Percentiles rank a stretch among this genome's conserved stretches.
phyloP scores from a whole-genome alignment of 2,113 vertebrate genomes.

The Reinhardtius hippoglossoides region DNA sequence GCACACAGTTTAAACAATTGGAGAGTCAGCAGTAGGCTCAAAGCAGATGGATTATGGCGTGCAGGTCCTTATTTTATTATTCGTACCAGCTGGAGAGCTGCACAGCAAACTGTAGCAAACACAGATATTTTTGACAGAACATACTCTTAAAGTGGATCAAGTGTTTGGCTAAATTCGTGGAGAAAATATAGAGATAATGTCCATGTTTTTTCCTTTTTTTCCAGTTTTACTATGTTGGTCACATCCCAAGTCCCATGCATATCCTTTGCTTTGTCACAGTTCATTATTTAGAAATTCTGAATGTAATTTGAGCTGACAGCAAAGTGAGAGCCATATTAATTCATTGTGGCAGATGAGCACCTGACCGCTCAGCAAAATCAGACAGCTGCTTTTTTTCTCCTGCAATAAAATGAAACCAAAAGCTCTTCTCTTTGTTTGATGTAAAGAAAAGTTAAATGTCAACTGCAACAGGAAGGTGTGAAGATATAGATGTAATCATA shows the following conservation, averaged over 20 bases:
- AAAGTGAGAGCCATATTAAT: conserved; percentile 36
- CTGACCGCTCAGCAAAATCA: conserved; percentile 15
- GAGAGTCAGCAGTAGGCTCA: conserved; percentile 6
- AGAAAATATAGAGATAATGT: background rate
- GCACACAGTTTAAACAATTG: conserved; percentile 25
- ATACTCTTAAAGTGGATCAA: background rate
- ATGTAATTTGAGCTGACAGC: conserved; percentile 48
- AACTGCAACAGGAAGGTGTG: background rate
- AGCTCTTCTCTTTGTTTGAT: background rate
- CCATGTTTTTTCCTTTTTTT: background rate
- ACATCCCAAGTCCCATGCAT: conserved; percentile 6
- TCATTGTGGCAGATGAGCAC: conserved; percentile 42
- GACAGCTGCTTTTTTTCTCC: conserved; percentile 8
- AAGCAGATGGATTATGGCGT: conserved; percentile 35
- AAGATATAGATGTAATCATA: background rate
- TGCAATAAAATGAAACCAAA: conserved; percentile 8
- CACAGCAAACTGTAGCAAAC: conserved; percentile 5
- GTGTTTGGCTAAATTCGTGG: background rate
- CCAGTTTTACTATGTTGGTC: conserved; percentile 21
- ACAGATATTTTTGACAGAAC: background rate
- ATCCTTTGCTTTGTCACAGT: conserved; percentile 31
- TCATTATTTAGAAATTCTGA: conserved; percentile 29
- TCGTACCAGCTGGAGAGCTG: conserved; percentile 33
- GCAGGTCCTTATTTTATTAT: conserved; percentile 27
- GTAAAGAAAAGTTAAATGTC: background rate